A percentile compares a stretch with the other conserved stretches of the same genome.
Conservation (phyloP, 2,888 invertebrate genomes). For the Drosophila eohydei region DNA sequence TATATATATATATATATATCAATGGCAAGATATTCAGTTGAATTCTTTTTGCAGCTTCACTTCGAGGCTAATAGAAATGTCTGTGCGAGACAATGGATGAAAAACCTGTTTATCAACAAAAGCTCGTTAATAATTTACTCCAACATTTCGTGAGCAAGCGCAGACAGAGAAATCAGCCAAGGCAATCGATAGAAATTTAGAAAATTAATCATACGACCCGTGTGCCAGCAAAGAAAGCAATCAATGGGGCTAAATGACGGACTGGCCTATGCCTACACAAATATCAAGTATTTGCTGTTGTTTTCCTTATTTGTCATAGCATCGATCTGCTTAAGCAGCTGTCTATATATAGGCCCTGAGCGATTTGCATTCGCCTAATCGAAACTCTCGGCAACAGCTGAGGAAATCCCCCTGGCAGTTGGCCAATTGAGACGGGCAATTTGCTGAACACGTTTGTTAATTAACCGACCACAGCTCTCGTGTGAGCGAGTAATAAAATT, state of each 20-base stretch:
- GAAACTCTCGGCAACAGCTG: constrained; percentile 49
- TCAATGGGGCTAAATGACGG: constrained; percentile 12
- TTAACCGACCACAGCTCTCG: constrained; percentile 35
- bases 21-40: constrained; percentile 2
- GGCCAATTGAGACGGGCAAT: constrained; percentile 45
- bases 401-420: constrained; percentile 73
- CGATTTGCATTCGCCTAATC: constrained; percentile 45
- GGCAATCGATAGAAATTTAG: constrained; percentile 33
- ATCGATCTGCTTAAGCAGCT: constrained; percentile 22
- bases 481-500: constrained; percentile 50
- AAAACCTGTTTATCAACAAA: constrained; percentile 21
- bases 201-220: constrained; percentile 72
- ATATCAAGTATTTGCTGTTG: background rate
- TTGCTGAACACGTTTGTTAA: constrained; percentile 59
- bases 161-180: constrained; percentile 27
- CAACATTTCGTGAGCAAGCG: constrained; percentile 14
- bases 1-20: constrained; percentile 25
- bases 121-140: constrained; percentile 23
- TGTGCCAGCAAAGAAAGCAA: constrained; percentile 51
- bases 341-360: constrained; percentile 55
- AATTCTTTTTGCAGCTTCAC: constrained; percentile 8
- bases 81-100: constrained; percentile 2
- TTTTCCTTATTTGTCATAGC: constrained; percentile 22
- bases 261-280: constrained; percentile 8
- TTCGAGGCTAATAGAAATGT: constrained; percentile 1